Evolutionary conservation across 1,140 invertebrate species (phyloP), one percentile per base, ranked within the genome.

Genomic region (Drosophila aff.): DNA sequence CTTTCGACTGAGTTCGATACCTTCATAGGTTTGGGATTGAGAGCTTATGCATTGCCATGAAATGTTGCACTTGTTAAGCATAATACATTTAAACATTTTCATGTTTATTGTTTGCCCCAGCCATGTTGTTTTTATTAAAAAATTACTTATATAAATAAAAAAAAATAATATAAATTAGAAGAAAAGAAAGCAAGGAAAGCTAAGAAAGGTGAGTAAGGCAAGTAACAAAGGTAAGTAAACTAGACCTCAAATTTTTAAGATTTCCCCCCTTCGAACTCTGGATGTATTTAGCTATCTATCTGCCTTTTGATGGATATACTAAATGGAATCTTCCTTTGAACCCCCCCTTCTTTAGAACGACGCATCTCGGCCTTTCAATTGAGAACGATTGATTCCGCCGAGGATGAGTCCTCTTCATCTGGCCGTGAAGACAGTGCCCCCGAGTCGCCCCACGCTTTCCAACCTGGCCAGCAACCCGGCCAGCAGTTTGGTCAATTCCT

Each of bases 321-420:
- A 72, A 85, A 62, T 31, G 13, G 38, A 9, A 38, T 36, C n/a
- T 82, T 40, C 33, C 58, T 11, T 53, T 87, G 47, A 26, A 43
- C 28, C 28, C 16, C 15, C 8, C 15, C n/a, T 77, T 44, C 40
- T 40, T 36, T 79, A 92, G 92, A 92, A 67, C 92, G 92, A 77
- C 92, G 92, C 59, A 92, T 92, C 82, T 92, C 92, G 82, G 92
- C 92, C 65, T 92, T 72, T 87, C 92, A 92, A 84, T 89, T 92
- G 67, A 78, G 84, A 43, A 81, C 90, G 55, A 92, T 92, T 80
- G 92, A 92, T 84, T 92, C 92, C 66, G 90, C 76, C 72, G 92
- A 92, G 77, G 92, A 92, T 90, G 92, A 92, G 71, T 84, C 92
- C 26, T 92, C 92, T 50, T 92, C 92, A 21, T 92, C 91, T 59